A percentile compares a stretch with the other conserved stretches of the same genome.
These are phyloP conservation scores for Acleris sparsana DNA, from an alignment of 2,888 invertebrate species.

Conservation along the genomic window DNA sequence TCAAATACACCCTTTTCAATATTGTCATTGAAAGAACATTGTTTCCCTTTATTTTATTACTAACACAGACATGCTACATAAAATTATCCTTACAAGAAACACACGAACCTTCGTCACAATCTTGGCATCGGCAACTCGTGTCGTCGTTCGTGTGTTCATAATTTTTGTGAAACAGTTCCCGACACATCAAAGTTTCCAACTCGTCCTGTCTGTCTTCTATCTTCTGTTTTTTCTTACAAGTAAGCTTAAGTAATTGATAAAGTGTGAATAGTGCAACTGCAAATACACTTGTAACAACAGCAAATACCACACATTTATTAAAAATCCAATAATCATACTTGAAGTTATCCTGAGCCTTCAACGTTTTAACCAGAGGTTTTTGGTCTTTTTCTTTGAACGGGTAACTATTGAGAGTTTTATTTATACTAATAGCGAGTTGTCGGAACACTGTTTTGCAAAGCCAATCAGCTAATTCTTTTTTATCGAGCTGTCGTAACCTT, in stretches of 20 bases:
- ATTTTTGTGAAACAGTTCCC: constrained; percentile 15
- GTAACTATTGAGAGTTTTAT: constrained; percentile 49
- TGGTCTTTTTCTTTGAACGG: constrained; percentile 35
- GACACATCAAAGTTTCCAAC: constrained; percentile 15
- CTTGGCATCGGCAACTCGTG: not conserved
- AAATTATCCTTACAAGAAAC: not conserved
- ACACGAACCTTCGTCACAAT: not conserved
- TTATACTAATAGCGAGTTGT: constrained; percentile 77
- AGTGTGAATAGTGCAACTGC: constrained; percentile 44
- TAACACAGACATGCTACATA: too few relatives aligned
- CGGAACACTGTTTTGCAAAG: constrained; percentile 82
- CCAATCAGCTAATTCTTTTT: constrained; percentile 84
- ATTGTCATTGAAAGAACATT: too few relatives aligned
- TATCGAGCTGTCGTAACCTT: constrained; percentile 83
- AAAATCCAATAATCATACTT: constrained; percentile 49
- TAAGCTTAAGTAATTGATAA: constrained; percentile 39
- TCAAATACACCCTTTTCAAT: too few relatives aligned
- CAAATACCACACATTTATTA: constrained; percentile 54
- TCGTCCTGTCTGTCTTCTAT: constrained; percentile 2
- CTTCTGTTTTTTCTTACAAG: constrained; percentile 12
- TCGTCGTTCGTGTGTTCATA: constrained; percentile 16
- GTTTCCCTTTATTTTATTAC: too few relatives aligned
- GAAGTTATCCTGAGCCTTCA: constrained; percentile 12
- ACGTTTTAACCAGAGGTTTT: not conserved
- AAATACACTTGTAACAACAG: constrained; percentile 46